Evolutionary conservation across 64 coral and sea anemone genomes (phyloP).

Genomic region (Dendronephthya gigantea): DNA sequence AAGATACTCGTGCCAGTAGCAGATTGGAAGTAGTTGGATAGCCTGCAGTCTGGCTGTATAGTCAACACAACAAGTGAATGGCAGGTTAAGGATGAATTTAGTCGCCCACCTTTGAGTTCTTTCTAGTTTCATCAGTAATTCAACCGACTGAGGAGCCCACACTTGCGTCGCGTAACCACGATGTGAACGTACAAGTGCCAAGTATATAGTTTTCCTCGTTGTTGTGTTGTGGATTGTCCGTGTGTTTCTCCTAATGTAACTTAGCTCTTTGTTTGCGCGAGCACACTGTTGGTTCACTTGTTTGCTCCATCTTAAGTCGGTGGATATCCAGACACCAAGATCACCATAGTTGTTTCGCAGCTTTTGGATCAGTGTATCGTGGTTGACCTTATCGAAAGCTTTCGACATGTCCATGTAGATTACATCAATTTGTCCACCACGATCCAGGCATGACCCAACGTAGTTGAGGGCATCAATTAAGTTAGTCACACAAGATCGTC

Average conservation of each 20-base stretch:
- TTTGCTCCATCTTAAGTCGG: not conserved
- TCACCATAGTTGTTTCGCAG: not conserved
- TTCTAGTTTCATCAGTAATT: not conserved
- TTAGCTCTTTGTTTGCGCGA: not conserved
- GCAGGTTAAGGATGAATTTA: not conserved
- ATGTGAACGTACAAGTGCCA: not conserved
- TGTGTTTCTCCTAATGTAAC: not conserved
- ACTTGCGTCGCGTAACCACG: not conserved
- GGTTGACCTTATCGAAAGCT: not conserved
- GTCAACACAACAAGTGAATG: not conserved
- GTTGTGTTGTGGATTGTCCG: not conserved
- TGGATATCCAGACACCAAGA: conserved; percentile 12
- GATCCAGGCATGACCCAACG: conserved; percentile 16
- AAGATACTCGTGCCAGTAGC: not conserved
- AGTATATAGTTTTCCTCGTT: not conserved
- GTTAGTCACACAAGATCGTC: conserved; percentile 6
- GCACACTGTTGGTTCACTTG: conserved; percentile 8
- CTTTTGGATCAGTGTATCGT: not conserved
- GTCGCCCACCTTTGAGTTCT: not conserved
- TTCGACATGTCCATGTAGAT: not conserved
- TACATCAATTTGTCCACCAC: not conserved
- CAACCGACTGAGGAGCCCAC: not conserved
- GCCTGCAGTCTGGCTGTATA: not conserved
- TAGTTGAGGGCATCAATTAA: conserved; percentile 19
- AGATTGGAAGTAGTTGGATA: not conserved